Percentiles rank a stretch among this genome's conserved stretches.
Evolutionary conservation across 2,888 invertebrate genomes (phyloP).

Genomic region (Dorcus hopei): DNA sequence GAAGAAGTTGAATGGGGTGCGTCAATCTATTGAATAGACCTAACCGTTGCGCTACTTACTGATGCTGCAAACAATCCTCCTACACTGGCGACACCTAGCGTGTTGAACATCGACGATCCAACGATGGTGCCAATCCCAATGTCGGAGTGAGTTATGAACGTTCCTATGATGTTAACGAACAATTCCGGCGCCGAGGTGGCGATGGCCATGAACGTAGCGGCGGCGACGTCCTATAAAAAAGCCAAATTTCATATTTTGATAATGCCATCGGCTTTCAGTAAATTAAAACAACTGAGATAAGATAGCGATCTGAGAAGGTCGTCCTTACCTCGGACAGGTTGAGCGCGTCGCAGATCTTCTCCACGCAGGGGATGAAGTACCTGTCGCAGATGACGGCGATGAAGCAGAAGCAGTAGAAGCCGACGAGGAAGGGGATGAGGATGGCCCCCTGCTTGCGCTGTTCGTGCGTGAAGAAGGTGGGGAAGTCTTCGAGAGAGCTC

Average conservation of each 20-base stretch:
- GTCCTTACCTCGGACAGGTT: conserved; percentile 62
- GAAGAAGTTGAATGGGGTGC: no score
- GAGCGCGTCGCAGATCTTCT: conserved; percentile 78
- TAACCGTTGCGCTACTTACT: conserved; percentile 49
- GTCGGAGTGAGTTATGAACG: conserved; percentile 77
- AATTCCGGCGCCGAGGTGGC: conserved; percentile 94
- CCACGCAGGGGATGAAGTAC: conserved; percentile 87
- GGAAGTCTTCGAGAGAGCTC: conserved; percentile 58
- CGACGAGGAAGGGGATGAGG: conserved; percentile 70
- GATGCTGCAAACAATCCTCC: conserved; percentile 71
- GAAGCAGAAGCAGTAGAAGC: conserved; percentile 80
- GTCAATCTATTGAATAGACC: no score
- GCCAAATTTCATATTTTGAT: no score
- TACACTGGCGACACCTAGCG: conserved; percentile 78
- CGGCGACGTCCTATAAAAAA: conserved; percentile 77
- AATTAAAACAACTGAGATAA: neutral
- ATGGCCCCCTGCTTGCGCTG: conserved; percentile 74
- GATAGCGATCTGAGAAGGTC: neutral
- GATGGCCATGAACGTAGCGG: conserved; percentile 95
- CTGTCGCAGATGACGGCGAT: conserved; percentile 89
- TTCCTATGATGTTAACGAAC: conserved; percentile 88
- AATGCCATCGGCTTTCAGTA: no score
- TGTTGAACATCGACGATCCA: conserved; percentile 84
- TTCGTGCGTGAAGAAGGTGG: conserved; percentile 59
- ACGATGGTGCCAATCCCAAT: conserved; percentile 86